A percentile compares a stretch with the other conserved stretches of the same genome.
Conservation (phyloP, 2,888 invertebrate genomes). For the Synergus laeviventris region DNA sequence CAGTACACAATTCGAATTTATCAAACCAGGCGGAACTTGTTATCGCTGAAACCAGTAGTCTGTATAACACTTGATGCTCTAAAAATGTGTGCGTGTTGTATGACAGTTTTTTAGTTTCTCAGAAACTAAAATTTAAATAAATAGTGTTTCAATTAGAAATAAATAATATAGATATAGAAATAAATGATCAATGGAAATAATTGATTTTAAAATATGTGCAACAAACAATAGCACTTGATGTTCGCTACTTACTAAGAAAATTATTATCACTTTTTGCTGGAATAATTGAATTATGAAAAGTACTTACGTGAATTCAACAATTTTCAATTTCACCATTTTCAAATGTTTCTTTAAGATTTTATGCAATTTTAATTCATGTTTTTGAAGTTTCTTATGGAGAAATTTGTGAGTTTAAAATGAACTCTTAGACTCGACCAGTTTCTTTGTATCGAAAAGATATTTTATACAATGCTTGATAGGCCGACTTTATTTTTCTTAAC, state of each 20-base stretch:
- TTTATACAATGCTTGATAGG: neutral
- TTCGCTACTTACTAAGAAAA: neutral
- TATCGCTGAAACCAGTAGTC: conserved; percentile 13
- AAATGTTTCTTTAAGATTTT: neutral
- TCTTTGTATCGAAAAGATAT: neutral
- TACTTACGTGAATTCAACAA: conserved; percentile 14
- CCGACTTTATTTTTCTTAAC: neutral
- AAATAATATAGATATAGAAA: too few relatives aligned
- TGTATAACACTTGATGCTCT: neutral
- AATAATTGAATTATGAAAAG: neutral
- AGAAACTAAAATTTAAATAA: neutral
- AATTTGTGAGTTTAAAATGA: neutral
- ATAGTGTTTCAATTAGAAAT: neutral
- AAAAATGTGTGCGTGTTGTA: neutral
- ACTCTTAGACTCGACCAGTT: neutral
- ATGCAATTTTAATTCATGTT: conserved; percentile 9
- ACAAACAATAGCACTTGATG: neutral
- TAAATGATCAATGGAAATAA: neutral
- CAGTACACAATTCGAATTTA: neutral
- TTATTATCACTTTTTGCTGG: neutral
- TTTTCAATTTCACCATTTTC: conserved; percentile 15
- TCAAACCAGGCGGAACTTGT: conserved; percentile 28
- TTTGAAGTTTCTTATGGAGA: neutral
- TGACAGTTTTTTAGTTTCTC: neutral
- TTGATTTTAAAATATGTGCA: neutral